Base-by-base conservation (phyloP, 2,888 invertebrate species). In the Brachyopa scutellaris region DNA sequence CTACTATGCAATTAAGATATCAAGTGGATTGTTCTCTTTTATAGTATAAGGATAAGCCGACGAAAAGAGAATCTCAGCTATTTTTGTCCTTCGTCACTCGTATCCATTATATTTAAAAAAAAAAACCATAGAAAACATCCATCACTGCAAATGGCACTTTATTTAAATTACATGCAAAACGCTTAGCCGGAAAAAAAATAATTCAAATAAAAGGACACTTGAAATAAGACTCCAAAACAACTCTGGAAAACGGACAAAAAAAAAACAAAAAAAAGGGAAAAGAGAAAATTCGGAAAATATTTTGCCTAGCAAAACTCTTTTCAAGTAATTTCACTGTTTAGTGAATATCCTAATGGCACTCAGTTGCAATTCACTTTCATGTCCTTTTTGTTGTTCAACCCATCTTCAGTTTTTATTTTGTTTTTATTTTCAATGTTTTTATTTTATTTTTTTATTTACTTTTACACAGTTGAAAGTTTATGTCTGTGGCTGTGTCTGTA, bases 261-360 rank as follows among this genome's bases (percentile, higher is more conserved):
- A 1, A 59, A n/a, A 59, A 11, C 6, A n/a, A 0, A 31, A n/a
- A 5, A 59, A n/a, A n/a, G n/a, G 4, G 1, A 1, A 29, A 42
- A 29, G 29, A 42, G 8, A 31, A 15, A 15, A 7, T 2, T 19
- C 13, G n/a, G 1, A 38, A 59, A 64, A 64, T 38, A 11, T 17
- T 62, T 47, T 49, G 19, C 9, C 15, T 40, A 19, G 38, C n/a
- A 55, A 45, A 66, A 72, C 64, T 51, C 59, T 73, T 78, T 36
- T 31, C 33, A 61, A 72, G 59, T 45, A 66, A 72, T 59, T 66
- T 45, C 23, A 59, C 51, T 66, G 66, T 57, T 66, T 61, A 42
- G 66, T 73, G 53, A 72, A 78, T 78, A 70, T 64, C 70, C 77
- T 70, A 70, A 78, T 70, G 33, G 73, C 66, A 59, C 53, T 57